These are phyloP conservation scores for Coleophora flavipennella DNA, from an alignment of 2,888 invertebrate species.

Conservation along the genomic window DNA sequence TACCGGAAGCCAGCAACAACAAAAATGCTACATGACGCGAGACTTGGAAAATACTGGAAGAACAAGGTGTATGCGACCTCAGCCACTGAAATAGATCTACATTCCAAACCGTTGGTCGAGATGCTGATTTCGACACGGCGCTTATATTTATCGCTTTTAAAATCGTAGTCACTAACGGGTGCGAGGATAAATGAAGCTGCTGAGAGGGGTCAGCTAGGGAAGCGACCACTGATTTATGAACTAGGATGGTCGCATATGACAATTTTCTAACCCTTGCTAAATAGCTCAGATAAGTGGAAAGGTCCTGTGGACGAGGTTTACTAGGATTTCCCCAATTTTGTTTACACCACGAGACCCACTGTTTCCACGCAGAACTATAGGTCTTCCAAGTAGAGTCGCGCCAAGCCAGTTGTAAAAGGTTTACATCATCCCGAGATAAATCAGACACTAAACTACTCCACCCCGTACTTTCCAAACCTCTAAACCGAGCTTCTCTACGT, in stretches of 20 bases:
- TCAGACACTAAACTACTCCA: conserved; percentile 8
- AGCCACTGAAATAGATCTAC: conserved; percentile 7
- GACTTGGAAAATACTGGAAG: conserved; percentile 7
- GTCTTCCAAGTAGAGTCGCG: neutral
- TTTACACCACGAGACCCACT: conserved; percentile 2
- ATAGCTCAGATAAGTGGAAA: conserved; percentile 8
- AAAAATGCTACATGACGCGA: conserved; percentile 9
- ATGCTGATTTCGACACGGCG: too few relatives aligned
- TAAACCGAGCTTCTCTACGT: conserved; percentile 7
- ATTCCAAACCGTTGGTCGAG: conserved; percentile 9
- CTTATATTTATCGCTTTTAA: neutral
- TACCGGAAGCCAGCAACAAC: conserved; percentile 6
- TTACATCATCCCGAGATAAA: neutral
- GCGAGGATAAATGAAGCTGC: neutral
- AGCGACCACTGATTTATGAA: conserved; percentile 12
- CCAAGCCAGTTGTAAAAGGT: neutral
- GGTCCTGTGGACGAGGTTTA: conserved; percentile 1
- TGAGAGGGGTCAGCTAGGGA: neutral
- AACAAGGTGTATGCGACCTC: neutral
- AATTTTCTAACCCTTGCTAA: conserved; percentile 6
- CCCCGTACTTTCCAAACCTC: conserved; percentile 16
- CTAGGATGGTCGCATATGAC: conserved; percentile 12
- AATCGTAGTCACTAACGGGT: neutral
- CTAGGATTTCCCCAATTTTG: neutral
- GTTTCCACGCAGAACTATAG: conserved; percentile 5